These are phyloP conservation scores for Eulimnadia texana DNA, from an alignment of 1,140 invertebrate species.

Conservation along the genomic window DNA sequence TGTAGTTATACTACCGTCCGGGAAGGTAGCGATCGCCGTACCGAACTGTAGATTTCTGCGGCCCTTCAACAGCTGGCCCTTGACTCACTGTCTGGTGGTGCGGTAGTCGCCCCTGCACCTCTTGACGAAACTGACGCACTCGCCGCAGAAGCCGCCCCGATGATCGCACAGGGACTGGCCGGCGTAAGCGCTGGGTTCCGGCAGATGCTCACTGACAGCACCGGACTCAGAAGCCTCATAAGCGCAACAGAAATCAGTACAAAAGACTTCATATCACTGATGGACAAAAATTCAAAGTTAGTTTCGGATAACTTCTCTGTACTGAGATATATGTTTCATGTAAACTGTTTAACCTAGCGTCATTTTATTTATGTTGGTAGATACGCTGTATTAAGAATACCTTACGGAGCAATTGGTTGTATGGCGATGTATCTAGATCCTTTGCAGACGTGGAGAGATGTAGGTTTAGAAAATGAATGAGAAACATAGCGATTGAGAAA, in stretches of 20 bases:
- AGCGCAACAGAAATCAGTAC: background rate
- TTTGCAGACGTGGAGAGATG: too few relatives aligned
- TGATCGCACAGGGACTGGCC: background rate
- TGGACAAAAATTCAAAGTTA: too few relatives aligned
- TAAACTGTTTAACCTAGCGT: too few relatives aligned
- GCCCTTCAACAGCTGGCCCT: background rate
- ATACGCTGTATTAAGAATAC: too few relatives aligned
- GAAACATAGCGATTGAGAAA: too few relatives aligned
- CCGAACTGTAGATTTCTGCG: background rate
- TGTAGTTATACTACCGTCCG: background rate
- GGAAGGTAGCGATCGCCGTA: background rate
- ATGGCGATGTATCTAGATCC: too few relatives aligned
- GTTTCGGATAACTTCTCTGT: too few relatives aligned
- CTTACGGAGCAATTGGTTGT: too few relatives aligned
- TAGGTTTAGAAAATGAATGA: too few relatives aligned
- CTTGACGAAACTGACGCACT: constrained; percentile 3
- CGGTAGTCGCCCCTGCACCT: background rate
- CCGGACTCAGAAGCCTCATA: background rate
- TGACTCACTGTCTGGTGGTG: background rate
- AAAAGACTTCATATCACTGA: background rate
- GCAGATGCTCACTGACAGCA: background rate
- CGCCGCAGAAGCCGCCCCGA: constrained; percentile 2
- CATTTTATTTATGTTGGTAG: too few relatives aligned
- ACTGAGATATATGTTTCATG: too few relatives aligned
- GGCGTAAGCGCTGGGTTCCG: background rate